phyloP scores from a whole-genome alignment of 1,140 invertebrate species.

The Olivierus martensii region DNA sequence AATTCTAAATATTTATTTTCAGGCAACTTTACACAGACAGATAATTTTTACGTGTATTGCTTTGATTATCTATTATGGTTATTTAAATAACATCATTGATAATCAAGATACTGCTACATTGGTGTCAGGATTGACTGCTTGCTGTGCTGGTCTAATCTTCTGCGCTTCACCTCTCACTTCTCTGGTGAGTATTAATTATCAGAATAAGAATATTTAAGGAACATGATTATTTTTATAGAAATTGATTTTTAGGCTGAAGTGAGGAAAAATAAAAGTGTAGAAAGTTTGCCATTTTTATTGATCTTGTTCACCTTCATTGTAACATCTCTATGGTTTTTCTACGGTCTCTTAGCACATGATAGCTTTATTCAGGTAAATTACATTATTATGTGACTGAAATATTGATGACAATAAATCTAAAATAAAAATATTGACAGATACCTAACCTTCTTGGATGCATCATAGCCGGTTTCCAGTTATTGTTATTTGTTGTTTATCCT shows the following conservation, averaged over 20 bases:
- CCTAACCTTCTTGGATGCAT: conserved; percentile 53
- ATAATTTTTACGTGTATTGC: not conserved
- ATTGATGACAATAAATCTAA: not conserved
- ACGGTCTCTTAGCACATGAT: conserved; percentile 53
- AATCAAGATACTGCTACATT: not conserved
- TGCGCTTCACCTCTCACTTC: not conserved
- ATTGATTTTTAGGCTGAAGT: conserved; percentile 47
- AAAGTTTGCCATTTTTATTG: conserved; percentile 59
- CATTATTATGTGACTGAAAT: not conserved
- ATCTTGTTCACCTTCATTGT: conserved; percentile 58
- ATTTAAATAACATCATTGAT: not conserved
- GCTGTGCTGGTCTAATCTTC: not conserved
- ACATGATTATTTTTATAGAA: not conserved
- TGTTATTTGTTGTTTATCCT: conserved; percentile 51
- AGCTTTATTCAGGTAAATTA: conserved; percentile 49
- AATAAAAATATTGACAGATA: not conserved
- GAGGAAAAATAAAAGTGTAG: conserved; percentile 51
- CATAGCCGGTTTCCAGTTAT: conserved; percentile 48
- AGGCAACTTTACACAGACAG: not conserved
- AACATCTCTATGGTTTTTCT: conserved; percentile 54
- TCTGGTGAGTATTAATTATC: not conserved
- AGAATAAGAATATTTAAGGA: not conserved
- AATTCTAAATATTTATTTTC: not conserved
- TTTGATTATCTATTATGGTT: not conserved
- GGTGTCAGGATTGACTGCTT: not conserved